phyloP scores from a whole-genome alignment of 2,113 vertebrate species.

The Nothoprocta pentlandii region DNA sequence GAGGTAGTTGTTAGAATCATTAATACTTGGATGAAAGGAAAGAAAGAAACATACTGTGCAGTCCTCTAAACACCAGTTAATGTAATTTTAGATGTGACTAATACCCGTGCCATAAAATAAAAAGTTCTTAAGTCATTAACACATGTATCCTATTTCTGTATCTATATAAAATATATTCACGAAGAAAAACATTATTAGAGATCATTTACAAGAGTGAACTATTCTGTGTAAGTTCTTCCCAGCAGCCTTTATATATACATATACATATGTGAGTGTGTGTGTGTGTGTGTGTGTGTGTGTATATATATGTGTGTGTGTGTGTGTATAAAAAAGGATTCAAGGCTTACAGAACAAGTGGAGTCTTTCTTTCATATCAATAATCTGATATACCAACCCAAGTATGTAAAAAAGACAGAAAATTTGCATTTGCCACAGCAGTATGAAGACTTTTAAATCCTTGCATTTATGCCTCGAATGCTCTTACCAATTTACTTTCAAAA shows the following conservation, averaged over 20 bases:
- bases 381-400: not conserved
- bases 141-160: constrained; percentile 60
- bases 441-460: not conserved
- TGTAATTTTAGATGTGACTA: constrained; percentile 65
- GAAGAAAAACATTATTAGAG: constrained; percentile 44
- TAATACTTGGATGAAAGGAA: constrained; percentile 31
- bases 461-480: too few relatives aligned
- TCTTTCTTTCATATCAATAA: constrained; percentile 11
- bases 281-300: too few relatives aligned
- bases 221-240: constrained; percentile 45
- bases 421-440: not conserved
- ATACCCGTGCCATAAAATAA: constrained; percentile 58
- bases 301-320: too few relatives aligned
- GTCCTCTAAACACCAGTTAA: constrained; percentile 53
- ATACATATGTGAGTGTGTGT: too few relatives aligned
- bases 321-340: not conserved
- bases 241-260: not conserved
- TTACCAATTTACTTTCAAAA: not conserved
- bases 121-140: constrained; percentile 68
- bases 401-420: not conserved
- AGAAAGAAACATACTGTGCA: constrained; percentile 30
- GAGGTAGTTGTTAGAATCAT: constrained; percentile 72
- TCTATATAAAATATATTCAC: constrained; percentile 36
- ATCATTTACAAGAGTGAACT: constrained; percentile 27
- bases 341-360: constrained; percentile 17